Evolutionary conservation across 2,888 invertebrate species (phyloP), one percentile per base, ranked within the genome.

Genomic region (Erynnis tages): DNA sequence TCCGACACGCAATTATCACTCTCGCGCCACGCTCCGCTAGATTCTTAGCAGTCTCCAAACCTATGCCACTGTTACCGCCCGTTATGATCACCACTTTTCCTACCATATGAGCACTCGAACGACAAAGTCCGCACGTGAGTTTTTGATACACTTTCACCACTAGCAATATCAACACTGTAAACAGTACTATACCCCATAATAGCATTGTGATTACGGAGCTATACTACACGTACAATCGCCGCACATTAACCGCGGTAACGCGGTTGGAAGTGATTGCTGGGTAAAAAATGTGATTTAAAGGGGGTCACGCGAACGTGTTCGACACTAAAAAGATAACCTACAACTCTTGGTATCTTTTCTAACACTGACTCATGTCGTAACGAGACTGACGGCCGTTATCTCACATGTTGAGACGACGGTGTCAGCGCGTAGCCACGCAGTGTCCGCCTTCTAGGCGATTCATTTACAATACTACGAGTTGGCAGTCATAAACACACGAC

Each of bases 1-100:
- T 90, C 25, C 91, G 73, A 54, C 91, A 91, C 0, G 91, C 91
- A 44, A 91, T 68, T 43, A 91, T 87, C 8, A 91, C 81, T 46
- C 79, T 76, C 1, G 90, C 91, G 4, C 91, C 91, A 30, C 91
- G 80, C 54, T 73, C 73, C 2, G 91, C 90, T 56, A 91, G 66
- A 54, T 91, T 88, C 52, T 81, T 81, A 0, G 91, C 91, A 0
- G 91, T 90, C 65, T 90, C 91, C 25, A 89, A 72, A 2, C 91
- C 91, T 13, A 91, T 81, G 1, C 91, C 91, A 65, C 87, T 69
- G 49, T 87, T 88, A 1, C 82, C 88, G 13, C 88, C 89, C 0
- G 89, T 88, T 58, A 89, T 76, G 59, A 89, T 75, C 41, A 83
- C 87, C 4, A 85, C 83, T 76, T 87, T 87, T 8, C 86, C 88